Evolutionary conservation across 64 coral and sea anemone genomes (phyloP).

Genomic region (Anthopleura sola): DNA sequence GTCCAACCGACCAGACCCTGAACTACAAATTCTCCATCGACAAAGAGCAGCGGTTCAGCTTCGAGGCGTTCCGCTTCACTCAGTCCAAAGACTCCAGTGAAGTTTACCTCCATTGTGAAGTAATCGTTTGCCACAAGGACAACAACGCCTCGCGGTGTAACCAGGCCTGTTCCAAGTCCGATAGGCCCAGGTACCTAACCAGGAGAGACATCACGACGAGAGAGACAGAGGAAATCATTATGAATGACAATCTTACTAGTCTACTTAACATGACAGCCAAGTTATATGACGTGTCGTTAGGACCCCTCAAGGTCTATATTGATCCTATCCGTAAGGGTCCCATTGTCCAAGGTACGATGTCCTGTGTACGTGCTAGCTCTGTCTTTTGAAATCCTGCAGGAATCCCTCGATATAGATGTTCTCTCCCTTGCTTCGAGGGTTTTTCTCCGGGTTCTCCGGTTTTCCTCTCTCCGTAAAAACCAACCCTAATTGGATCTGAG

Average conservation of each 20-base stretch:
- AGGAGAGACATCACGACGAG: slow-evolving; percentile 17
- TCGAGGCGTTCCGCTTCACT: slow-evolving; percentile 32
- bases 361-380: not conserved
- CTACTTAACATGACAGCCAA: slow-evolving; percentile 2
- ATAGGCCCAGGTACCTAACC: not conserved
- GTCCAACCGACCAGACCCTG: slow-evolving; percentile 22
- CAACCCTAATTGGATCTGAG: too few relatives aligned
- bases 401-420: too few relatives aligned
- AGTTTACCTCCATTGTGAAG: slow-evolving; percentile 61
- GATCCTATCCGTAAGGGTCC: not conserved
- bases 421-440: too few relatives aligned
- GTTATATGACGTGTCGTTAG: slow-evolving; percentile 1
- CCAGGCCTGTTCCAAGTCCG: slow-evolving; percentile 22
- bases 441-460: too few relatives aligned
- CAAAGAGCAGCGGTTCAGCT: slow-evolving; percentile 46
- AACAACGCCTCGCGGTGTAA: slow-evolving; percentile 37
- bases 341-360: not conserved
- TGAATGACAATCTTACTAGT: not conserved
- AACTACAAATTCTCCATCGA: slow-evolving; percentile 42
- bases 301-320: slow-evolving; percentile 21
- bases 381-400: too few relatives aligned
- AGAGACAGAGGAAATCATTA: not conserved
- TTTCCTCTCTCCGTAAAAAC: too few relatives aligned
- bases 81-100: not conserved
- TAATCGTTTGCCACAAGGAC: slow-evolving; percentile 18